Evolutionary conservation across 1,140 invertebrate genomes (phyloP).

Genomic region (Tachypleus tridentatus): DNA sequence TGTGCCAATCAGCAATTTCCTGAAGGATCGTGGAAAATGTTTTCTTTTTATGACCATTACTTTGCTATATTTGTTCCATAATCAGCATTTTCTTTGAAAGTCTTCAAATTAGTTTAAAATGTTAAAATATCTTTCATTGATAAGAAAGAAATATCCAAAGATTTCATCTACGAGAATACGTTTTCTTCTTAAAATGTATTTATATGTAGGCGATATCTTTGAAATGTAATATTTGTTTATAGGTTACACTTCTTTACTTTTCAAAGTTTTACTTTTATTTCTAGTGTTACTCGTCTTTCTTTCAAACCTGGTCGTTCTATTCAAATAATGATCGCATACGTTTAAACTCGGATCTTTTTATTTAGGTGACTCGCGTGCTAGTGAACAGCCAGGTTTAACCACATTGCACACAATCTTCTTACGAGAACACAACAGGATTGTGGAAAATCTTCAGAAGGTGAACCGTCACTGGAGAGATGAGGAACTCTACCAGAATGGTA

Average conservation of each 20-base stretch:
- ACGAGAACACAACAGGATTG: conserved; percentile 77
- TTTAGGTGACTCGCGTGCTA: conserved; percentile 47
- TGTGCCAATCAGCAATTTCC: no score
- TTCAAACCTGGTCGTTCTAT: background rate
- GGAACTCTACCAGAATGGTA: conserved; percentile 38
- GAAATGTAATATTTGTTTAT: background rate
- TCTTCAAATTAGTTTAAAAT: no score
- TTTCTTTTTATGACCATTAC: no score
- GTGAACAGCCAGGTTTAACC: conserved; percentile 48
- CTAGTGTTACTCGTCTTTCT: background rate
- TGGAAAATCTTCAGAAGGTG: conserved; percentile 52
- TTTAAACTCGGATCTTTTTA: conserved; percentile 35
- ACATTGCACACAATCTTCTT: conserved; percentile 48
- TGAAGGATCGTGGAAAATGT: no score
- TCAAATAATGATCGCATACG: background rate
- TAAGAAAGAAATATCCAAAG: no score
- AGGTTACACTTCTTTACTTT: background rate
- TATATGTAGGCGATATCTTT: background rate
- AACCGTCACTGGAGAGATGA: conserved; percentile 77
- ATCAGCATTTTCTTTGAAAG: no score
- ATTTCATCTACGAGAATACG: no score
- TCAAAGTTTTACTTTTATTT: background rate
- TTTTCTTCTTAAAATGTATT: background rate
- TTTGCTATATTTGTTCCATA: no score
- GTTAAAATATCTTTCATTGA: no score